Evolutionary conservation across 1,140 invertebrate species (phyloP).

Genomic region (Heliconius nattereri): DNA sequence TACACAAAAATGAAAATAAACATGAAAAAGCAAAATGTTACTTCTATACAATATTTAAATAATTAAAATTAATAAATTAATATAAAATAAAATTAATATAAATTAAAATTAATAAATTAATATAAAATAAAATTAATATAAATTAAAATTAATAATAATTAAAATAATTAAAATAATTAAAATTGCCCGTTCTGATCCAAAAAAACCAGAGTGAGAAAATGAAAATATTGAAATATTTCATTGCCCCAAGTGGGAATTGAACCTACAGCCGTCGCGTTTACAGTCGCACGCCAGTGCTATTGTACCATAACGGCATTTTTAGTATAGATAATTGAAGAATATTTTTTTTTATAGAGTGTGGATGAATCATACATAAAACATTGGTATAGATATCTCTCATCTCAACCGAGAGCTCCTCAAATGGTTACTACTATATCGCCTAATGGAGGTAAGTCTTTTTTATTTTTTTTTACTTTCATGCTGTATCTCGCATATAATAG

Average conservation of each 20-base stretch:
- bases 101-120: too few species aligned
- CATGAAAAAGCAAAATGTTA: too few species aligned
- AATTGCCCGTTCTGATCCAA: too few species aligned
- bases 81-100: too few species aligned
- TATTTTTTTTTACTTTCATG: background rate
- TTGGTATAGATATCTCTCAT: conserved; percentile 88
- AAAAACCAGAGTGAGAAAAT: background rate
- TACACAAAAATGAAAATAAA: too few species aligned
- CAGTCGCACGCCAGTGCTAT: background rate
- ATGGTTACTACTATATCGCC: conserved; percentile 81
- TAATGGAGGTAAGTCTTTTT: conserved; percentile 50
- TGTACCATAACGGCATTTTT: background rate
- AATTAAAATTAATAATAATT: too few species aligned
- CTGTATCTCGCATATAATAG: background rate
- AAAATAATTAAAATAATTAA: too few species aligned
- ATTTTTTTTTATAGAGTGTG: conserved; percentile 82
- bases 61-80: too few species aligned
- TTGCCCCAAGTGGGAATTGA: background rate
- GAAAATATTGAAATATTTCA: background rate
- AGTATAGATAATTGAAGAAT: background rate
- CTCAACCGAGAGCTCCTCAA: conserved; percentile 88
- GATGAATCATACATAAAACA: conserved; percentile 86
- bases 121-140: too few species aligned
- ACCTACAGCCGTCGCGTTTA: background rate
- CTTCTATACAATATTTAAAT: too few species aligned